These are phyloP conservation scores for Spodoptera litura DNA, from an alignment of 1,140 invertebrate species.

Conservation along the genomic window DNA sequence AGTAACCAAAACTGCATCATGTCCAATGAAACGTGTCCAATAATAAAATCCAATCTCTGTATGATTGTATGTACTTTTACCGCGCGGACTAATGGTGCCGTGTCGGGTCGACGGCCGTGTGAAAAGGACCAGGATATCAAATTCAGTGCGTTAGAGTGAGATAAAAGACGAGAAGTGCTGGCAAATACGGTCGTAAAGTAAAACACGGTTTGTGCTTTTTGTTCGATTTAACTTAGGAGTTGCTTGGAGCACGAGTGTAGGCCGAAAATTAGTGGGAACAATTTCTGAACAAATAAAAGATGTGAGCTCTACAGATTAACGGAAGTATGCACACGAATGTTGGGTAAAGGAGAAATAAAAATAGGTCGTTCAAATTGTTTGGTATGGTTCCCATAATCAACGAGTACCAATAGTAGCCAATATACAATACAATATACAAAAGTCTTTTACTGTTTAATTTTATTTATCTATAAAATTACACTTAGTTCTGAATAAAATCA, in stretches of 20 bases:
- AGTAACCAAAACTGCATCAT: slow-evolving; percentile 33
- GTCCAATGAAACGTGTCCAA: slow-evolving; percentile 50
- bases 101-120: slow-evolving; percentile 74
- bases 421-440: too few relatives aligned
- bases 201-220: slow-evolving; percentile 72
- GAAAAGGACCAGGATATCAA: slow-evolving; percentile 57
- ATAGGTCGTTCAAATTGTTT: neutral
- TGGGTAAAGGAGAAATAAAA: neutral
- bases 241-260: slow-evolving; percentile 43
- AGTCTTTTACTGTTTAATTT: too few relatives aligned
- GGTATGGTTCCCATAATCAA: neutral
- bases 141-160: slow-evolving; percentile 51
- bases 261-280: slow-evolving; percentile 40
- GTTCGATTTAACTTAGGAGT: slow-evolving; percentile 59
- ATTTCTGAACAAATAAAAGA: slow-evolving; percentile 9
- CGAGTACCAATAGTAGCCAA: too few relatives aligned
- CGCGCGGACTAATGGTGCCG: slow-evolving; percentile 55
- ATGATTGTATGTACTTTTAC: slow-evolving; percentile 57
- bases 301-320: slow-evolving; percentile 9
- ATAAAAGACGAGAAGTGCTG: slow-evolving; percentile 57
- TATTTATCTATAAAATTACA: too few relatives aligned
- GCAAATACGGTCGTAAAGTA: slow-evolving; percentile 75
- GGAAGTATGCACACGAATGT: neutral
- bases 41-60: slow-evolving; percentile 53
- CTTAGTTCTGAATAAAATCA: too few relatives aligned